Percentiles rank a stretch among this genome's conserved stretches.
Conservation (phyloP, 2,113 vertebrate species). For the Macquaria australasica region DNA sequence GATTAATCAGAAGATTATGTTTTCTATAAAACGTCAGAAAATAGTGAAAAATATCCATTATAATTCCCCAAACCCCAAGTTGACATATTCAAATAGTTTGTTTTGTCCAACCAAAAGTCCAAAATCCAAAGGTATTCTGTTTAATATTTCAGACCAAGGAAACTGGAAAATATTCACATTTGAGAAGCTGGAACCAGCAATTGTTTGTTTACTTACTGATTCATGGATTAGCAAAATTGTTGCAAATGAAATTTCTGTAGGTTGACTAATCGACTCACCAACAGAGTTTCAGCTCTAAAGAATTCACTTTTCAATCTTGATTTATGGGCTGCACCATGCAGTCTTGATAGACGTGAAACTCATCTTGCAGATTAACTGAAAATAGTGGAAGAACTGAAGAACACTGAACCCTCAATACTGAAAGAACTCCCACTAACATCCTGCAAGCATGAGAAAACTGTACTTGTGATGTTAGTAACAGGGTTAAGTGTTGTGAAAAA, state of each 20-base stretch:
- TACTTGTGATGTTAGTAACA: background rate
- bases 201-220: background rate
- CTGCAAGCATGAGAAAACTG: background rate
- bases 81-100: background rate
- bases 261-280: background rate
- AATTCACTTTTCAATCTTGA: background rate
- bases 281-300: background rate
- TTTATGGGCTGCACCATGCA: too few species aligned
- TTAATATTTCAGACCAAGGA: background rate
- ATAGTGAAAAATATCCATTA: background rate
- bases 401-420: background rate
- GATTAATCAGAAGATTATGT: background rate
- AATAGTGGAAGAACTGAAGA: background rate
- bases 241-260: background rate
- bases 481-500: background rate
- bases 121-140: background rate
- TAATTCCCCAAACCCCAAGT: background rate
- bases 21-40: background rate
- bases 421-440: conserved; percentile 4
- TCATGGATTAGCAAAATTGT: background rate
- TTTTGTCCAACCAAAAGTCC: background rate
- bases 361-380: background rate
- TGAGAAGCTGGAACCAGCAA: background rate
- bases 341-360: background rate
- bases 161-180: background rate